These are phyloP conservation scores for Clarias fuscus DNA, from an alignment of 2,797 vertebrate species.

Conservation along the genomic window DNA sequence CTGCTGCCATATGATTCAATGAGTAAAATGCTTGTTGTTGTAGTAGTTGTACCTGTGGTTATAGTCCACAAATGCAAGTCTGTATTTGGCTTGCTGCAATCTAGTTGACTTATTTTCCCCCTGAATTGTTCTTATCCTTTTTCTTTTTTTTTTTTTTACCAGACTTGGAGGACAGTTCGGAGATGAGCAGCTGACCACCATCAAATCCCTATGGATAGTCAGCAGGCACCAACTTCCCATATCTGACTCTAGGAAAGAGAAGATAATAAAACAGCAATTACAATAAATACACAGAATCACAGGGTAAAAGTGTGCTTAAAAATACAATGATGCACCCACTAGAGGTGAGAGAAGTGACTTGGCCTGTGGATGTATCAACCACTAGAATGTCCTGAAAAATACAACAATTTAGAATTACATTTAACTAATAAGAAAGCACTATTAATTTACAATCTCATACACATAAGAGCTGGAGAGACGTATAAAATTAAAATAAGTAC, in stretches of 20 bases:
- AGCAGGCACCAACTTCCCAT: slow-evolving; percentile 87
- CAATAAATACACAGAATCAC: background rate
- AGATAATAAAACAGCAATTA: background rate
- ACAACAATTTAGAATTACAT: background rate
- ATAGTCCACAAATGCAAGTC: background rate
- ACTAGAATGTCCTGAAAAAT: slow-evolving; percentile 74
- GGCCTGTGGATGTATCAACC: slow-evolving; percentile 73
- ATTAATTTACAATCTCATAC: background rate
- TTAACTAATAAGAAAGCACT: background rate
- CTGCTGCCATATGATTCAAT: background rate
- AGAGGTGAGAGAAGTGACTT: slow-evolving; percentile 71
- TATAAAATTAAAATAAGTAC: background rate
- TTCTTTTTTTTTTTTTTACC: slow-evolving; percentile 69
- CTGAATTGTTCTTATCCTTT: background rate
- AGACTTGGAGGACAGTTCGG: slow-evolving; percentile 85
- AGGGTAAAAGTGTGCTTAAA: background rate
- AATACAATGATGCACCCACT: slow-evolving; percentile 62
- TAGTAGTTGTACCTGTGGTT: background rate
- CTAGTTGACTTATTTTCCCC: background rate
- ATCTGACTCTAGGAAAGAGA: slow-evolving; percentile 66
- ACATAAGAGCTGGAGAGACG: background rate
- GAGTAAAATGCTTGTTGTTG: background rate
- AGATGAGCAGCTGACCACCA: slow-evolving; percentile 89
- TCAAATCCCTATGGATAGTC: slow-evolving; percentile 83
- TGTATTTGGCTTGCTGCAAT: background rate